Percentiles rank a stretch among this genome's conserved stretches.
Conservation (phyloP, 2,888 invertebrate species). For the Cryptosula pallasiana region DNA sequence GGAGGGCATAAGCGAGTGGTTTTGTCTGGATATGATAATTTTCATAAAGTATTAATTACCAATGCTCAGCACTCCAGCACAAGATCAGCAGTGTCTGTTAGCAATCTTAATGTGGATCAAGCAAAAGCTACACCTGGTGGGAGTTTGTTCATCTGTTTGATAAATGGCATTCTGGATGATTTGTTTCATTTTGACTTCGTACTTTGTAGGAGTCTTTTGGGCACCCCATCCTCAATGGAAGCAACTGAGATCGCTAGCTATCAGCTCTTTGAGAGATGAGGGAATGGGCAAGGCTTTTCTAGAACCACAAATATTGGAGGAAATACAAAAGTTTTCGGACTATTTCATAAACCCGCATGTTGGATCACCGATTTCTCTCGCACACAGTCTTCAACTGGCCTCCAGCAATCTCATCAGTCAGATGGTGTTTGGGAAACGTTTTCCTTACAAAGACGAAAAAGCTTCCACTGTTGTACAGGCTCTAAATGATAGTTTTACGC, state of each 20-base stretch:
- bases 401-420: neutral
- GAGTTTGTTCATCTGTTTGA: too few relatives aligned
- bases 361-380: neutral
- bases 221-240: neutral
- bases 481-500: neutral
- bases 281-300: constrained; percentile 15
- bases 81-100: too few relatives aligned
- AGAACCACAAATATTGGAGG: constrained; percentile 11
- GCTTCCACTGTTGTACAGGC: neutral
- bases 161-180: too few relatives aligned
- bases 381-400: neutral
- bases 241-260: neutral
- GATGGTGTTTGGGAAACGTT: neutral
- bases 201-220: constrained; percentile 4
- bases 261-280: constrained; percentile 4
- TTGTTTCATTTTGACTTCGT: too few relatives aligned
- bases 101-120: too few relatives aligned
- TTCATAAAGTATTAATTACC: neutral
- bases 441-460: neutral
- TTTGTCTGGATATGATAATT: neutral
- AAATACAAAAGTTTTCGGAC: neutral
- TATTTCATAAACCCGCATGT: neutral
- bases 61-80: neutral
- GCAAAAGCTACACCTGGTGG: too few relatives aligned
- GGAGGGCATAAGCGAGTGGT: constrained; percentile 9